Percentiles rank a stretch among this genome's conserved stretches.
Evolutionary conservation across 1,140 invertebrate species (phyloP).

Genomic region (Drusus annulatus): DNA sequence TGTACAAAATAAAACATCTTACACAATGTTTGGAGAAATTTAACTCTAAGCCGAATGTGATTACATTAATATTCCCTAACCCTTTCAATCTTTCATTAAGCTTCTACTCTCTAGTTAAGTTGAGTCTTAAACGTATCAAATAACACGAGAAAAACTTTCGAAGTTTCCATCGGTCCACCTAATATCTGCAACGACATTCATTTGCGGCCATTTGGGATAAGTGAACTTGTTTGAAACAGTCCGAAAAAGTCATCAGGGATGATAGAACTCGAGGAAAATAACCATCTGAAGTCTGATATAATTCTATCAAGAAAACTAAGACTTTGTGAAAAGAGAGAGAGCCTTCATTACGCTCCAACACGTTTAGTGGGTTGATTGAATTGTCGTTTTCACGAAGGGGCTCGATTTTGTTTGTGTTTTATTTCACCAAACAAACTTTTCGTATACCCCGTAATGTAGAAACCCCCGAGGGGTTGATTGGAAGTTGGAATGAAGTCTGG

Average conservation of each 20-base stretch:
- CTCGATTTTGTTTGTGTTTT: background rate
- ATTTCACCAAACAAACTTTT: background rate
- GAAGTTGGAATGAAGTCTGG: constrained; percentile 16
- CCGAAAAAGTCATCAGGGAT: background rate
- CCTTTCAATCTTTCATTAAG: too few relatives aligned
- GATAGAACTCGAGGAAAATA: background rate
- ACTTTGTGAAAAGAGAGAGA: background rate
- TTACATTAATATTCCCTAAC: too few relatives aligned
- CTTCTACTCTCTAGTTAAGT: too few relatives aligned
- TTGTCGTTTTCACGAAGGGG: background rate
- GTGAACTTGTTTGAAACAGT: constrained; percentile 13
- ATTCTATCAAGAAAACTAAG: background rate
- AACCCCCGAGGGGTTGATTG: constrained; percentile 24
- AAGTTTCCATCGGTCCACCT: too few relatives aligned
- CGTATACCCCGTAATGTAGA: constrained; percentile 1
- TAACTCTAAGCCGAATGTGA: too few relatives aligned
- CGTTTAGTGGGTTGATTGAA: too few relatives aligned
- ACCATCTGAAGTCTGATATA: too few relatives aligned
- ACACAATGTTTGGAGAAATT: too few relatives aligned
- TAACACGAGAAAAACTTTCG: too few relatives aligned
- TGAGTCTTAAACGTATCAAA: too few relatives aligned
- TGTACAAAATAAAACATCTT: too few relatives aligned
- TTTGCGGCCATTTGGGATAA: background rate
- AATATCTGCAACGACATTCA: background rate
- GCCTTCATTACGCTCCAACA: too few relatives aligned